phyloP scores from a whole-genome alignment of 2,797 vertebrate species.

The Urocyon cinereoargenteus region DNA sequence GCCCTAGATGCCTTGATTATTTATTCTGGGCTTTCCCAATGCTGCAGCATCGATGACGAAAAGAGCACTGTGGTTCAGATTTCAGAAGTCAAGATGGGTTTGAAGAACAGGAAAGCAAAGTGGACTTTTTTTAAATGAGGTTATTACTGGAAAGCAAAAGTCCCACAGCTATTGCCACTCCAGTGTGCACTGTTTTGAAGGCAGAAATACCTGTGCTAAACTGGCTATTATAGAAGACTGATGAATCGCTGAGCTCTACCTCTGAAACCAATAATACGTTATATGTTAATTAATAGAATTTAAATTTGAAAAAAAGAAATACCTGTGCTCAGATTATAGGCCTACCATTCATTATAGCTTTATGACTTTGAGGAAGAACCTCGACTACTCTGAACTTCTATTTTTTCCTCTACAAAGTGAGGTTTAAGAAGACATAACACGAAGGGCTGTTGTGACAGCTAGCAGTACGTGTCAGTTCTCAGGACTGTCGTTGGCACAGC shows the following conservation, averaged over 20 bases:
- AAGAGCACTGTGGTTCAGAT: background rate
- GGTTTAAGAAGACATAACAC: background rate
- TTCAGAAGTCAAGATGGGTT: conserved; percentile 11
- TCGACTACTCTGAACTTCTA: background rate
- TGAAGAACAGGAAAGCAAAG: background rate
- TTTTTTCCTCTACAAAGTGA: conserved; percentile 24
- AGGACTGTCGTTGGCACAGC: background rate
- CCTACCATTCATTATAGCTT: background rate
- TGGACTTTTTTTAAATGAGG: background rate
- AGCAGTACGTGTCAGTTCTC: background rate
- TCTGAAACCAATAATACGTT: too few species aligned
- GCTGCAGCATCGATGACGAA: background rate
- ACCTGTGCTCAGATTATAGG: background rate
- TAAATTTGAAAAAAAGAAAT: background rate
- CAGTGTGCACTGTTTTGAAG: too few species aligned
- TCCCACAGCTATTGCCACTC: background rate
- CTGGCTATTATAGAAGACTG: too few species aligned
- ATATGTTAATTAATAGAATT: too few species aligned
- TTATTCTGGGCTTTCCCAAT: conserved; percentile 1
- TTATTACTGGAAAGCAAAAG: background rate
- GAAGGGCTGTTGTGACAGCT: background rate
- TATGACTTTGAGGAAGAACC: background rate
- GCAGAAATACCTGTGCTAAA: background rate
- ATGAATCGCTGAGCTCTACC: too few species aligned
- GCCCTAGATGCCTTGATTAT: background rate